These are phyloP conservation scores for Panzeria rudis DNA, from an alignment of 2,888 invertebrate genomes.

Conservation along the genomic window DNA sequence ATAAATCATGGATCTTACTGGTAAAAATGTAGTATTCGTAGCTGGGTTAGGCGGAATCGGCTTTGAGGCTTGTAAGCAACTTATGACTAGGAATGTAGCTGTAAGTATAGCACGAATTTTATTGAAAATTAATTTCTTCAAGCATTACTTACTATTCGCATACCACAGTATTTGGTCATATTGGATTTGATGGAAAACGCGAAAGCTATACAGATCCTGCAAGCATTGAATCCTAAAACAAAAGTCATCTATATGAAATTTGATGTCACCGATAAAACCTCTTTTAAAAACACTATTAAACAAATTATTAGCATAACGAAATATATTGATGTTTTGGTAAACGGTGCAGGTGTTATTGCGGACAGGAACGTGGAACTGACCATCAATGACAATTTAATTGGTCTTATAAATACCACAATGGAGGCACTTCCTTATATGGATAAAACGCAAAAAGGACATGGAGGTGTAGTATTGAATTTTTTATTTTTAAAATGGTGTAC, in stretches of 20 bases:
- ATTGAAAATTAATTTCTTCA: not conserved
- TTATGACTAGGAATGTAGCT: slow-evolving; percentile 72
- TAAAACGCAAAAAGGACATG: slow-evolving; percentile 79
- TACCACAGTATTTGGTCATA: slow-evolving; percentile 71
- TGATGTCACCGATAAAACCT: slow-evolving; percentile 73
- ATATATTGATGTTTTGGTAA: slow-evolving; percentile 75
- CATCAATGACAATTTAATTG: slow-evolving; percentile 73
- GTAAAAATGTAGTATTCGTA: slow-evolving; percentile 73
- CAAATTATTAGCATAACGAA: slow-evolving; percentile 63
- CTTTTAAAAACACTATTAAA: slow-evolving; percentile 67
- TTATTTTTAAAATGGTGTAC: too few species aligned
- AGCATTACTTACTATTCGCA: not conserved
- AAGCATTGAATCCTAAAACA: slow-evolving; percentile 60
- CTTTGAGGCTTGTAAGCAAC: slow-evolving; percentile 72
- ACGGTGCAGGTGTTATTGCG: slow-evolving; percentile 74
- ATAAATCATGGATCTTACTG: slow-evolving; percentile 66
- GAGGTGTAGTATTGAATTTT: slow-evolving; percentile 81
- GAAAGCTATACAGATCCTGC: slow-evolving; percentile 57
- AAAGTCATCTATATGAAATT: slow-evolving; percentile 69
- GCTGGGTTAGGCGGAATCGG: slow-evolving; percentile 76
- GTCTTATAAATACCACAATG: slow-evolving; percentile 74
- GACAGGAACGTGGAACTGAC: slow-evolving; percentile 72
- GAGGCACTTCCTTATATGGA: slow-evolving; percentile 80
- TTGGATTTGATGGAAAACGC: slow-evolving; percentile 72
- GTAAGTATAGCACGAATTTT: slow-evolving; percentile 64